Conservation (phyloP, 2,113 vertebrate genomes). For the Lycaon pictus region DNA sequence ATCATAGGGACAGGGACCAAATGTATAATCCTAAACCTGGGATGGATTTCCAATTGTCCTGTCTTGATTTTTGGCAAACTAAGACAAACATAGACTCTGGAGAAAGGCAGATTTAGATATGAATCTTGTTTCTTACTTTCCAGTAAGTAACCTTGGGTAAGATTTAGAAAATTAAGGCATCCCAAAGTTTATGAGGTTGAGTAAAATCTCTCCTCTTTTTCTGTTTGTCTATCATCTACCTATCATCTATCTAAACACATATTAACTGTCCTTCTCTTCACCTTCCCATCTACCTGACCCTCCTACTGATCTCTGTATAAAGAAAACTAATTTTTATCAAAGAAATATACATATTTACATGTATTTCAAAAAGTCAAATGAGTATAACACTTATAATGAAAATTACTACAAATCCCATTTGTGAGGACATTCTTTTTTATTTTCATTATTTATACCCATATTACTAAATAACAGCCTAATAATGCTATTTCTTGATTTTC, state of each 20-base stretch:
- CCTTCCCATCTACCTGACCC: not conserved
- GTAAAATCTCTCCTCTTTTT: not conserved
- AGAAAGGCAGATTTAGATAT: not conserved
- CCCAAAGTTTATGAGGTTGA: not conserved
- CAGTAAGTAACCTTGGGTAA: not conserved
- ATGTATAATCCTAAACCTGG: not conserved
- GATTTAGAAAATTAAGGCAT: not conserved
- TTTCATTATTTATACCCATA: not conserved
- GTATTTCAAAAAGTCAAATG: not conserved
- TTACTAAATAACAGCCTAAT: slow-evolving; percentile 46
- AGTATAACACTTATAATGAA: not conserved
- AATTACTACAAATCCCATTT: not conserved
- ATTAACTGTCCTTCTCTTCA: not conserved
- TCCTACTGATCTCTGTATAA: not conserved
- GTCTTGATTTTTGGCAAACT: not conserved
- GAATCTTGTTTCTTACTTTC: not conserved
- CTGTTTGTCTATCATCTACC: not conserved
- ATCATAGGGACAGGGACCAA: not conserved
- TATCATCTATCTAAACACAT: not conserved
- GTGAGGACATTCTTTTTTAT: not conserved
- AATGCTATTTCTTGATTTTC: slow-evolving; percentile 18
- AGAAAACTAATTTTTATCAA: slow-evolving; percentile 17
- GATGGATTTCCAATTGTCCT: not conserved
- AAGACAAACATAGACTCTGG: not conserved
- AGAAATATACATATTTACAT: not conserved